Evolutionary conservation across 2,113 vertebrate species (phyloP).

Genomic region (Cephalophus harveyi): DNA sequence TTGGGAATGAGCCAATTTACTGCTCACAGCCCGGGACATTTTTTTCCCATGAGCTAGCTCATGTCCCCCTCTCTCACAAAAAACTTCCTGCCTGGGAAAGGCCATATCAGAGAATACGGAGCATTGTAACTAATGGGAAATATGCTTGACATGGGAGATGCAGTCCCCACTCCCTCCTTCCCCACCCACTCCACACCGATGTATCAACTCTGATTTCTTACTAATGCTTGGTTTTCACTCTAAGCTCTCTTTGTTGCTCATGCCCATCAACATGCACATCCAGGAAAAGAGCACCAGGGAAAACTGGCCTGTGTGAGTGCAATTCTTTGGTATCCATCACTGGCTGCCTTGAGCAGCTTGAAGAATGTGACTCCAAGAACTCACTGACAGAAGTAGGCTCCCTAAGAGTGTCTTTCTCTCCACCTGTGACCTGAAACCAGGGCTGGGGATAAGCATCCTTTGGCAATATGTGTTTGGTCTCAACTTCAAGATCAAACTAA

Average conservation of each 20-base stretch:
- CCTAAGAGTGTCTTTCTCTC: neutral
- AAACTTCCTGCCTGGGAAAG: slow-evolving; percentile 35
- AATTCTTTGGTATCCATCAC: neutral
- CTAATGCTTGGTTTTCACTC: slow-evolving; percentile 52
- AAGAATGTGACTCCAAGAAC: neutral
- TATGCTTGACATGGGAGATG: neutral
- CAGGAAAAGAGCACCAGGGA: neutral
- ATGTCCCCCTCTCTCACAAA: slow-evolving; percentile 50
- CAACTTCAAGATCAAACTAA: neutral
- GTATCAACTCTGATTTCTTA: slow-evolving; percentile 45
- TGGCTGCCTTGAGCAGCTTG: neutral
- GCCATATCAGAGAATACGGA: slow-evolving; percentile 37
- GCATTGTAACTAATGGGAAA: slow-evolving; percentile 17
- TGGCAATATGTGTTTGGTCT: neutral
- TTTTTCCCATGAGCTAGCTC: slow-evolving; percentile 48
- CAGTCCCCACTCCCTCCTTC: neutral
- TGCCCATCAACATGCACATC: neutral
- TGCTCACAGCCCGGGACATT: neutral
- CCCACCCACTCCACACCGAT: neutral
- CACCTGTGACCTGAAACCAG: neutral
- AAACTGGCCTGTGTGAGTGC: neutral
- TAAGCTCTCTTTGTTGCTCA: slow-evolving; percentile 5
- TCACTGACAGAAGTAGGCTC: neutral
- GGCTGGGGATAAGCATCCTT: neutral
- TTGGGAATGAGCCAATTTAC: slow-evolving; percentile 13